phyloP scores from a whole-genome alignment of 2,888 invertebrate genomes.

The Orthonevra nobilis region DNA sequence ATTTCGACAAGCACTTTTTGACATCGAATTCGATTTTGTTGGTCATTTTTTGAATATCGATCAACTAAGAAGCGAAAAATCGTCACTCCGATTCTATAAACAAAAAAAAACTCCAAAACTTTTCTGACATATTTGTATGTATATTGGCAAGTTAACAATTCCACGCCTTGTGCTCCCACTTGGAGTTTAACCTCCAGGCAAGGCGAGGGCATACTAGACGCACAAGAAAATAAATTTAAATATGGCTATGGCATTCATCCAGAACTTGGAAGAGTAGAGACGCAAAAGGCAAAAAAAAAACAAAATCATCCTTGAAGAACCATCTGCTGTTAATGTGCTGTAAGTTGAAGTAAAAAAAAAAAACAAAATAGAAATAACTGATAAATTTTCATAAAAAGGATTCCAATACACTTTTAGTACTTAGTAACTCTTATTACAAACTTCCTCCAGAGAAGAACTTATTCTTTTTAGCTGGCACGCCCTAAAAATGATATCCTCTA shows the following conservation, averaged over 20 bases:
- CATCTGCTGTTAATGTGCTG: constrained; percentile 64
- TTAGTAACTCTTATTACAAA: constrained; percentile 65
- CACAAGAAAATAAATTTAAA: constrained; percentile 63
- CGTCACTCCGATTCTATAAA: neutral
- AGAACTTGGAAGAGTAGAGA: constrained; percentile 18
- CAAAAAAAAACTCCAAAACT: constrained; percentile 27
- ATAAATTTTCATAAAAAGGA: constrained; percentile 30
- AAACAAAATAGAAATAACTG: neutral
- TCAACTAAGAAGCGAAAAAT: constrained; percentile 13
- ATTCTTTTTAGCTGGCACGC: constrained; percentile 26
- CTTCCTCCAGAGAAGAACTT: constrained; percentile 32
- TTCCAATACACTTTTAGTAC: constrained; percentile 61
- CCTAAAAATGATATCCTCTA: constrained; percentile 51
- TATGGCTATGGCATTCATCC: constrained; percentile 62
- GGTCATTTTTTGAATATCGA: constrained; percentile 61
- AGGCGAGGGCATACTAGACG: constrained; percentile 48
- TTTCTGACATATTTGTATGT: constrained; percentile 52
- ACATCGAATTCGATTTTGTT: constrained; percentile 57
- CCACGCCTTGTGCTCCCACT: constrained; percentile 2
- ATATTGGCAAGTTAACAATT: constrained; percentile 62
- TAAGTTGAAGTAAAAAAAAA: constrained; percentile 22
- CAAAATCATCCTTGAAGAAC: constrained; percentile 19
- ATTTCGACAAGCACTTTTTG: constrained; percentile 19
- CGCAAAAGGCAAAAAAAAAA: neutral
- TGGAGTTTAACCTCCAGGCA: constrained; percentile 36